Evolutionary conservation across 2,113 vertebrate genomes (phyloP).

Genomic region (Eudyptes chrysolophus): DNA sequence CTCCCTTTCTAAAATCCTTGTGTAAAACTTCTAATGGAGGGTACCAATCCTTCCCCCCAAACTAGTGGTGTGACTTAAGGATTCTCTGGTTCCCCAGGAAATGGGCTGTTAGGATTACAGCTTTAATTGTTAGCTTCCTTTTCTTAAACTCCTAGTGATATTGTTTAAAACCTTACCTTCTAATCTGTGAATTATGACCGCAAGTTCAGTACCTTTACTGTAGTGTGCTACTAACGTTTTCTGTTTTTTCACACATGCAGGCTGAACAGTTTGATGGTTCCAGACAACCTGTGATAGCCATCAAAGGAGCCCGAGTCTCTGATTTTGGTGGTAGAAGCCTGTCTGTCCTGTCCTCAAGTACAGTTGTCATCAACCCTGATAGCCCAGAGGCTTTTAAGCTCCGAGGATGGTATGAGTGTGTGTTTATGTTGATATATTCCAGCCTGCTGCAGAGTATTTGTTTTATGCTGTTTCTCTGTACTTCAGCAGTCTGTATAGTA

Average conservation of each 20-base stretch:
- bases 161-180: not conserved
- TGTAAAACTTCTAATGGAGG: not conserved
- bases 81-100: not conserved
- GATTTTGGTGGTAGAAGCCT: slow-evolving; percentile 96
- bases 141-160: not conserved
- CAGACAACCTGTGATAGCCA: slow-evolving; percentile 89
- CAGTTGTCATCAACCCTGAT: slow-evolving; percentile 92
- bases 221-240: not conserved
- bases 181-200: not conserved
- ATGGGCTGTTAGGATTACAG: not conserved
- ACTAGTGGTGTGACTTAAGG: not conserved
- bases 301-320: slow-evolving; percentile 92
- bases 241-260: slow-evolving; percentile 68
- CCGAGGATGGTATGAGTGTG: slow-evolving; percentile 87
- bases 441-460: not conserved
- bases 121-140: not conserved
- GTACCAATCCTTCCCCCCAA: not conserved
- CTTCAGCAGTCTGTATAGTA: not conserved
- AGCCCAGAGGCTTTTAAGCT: slow-evolving; percentile 94
- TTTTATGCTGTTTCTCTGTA: not conserved
- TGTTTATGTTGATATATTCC: not conserved
- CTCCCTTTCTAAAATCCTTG: not conserved
- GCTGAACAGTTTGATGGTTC: slow-evolving; percentile 95
- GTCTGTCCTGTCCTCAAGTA: slow-evolving; percentile 90
- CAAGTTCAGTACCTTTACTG: not conserved